Conservation (phyloP, 30 jellyfish, hydroid and myxozoan genomes). For the Morbakka virulenta region DNA sequence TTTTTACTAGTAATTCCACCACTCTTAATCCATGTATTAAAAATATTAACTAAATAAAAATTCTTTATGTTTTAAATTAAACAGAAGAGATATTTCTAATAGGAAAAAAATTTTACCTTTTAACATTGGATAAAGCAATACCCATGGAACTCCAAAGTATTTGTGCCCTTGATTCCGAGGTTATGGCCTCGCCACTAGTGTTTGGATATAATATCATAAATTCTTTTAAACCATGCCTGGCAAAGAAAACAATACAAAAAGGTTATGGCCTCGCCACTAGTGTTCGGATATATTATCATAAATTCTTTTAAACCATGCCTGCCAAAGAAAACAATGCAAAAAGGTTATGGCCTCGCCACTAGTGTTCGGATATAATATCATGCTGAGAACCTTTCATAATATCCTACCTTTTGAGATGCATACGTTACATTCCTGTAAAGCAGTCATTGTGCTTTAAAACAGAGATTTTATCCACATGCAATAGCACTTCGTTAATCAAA, state of each 20-base stretch:
- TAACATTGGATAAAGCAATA: slow-evolving; percentile 78
- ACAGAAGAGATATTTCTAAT: not conserved
- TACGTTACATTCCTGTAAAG: too few relatives aligned
- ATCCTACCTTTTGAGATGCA: too few relatives aligned
- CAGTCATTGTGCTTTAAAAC: too few relatives aligned
- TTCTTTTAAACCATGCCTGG: slow-evolving; percentile 86
- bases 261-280: slow-evolving; percentile 54
- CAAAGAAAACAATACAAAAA: not conserved
- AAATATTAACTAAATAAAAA: too few relatives aligned
- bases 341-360: slow-evolving; percentile 59
- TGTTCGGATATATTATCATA: slow-evolving; percentile 72
- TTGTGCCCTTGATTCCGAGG: slow-evolving; percentile 70
- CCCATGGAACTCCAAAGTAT: slow-evolving; percentile 76
- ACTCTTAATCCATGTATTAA: too few relatives aligned
- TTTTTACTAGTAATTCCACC: too few relatives aligned
- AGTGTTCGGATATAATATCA: slow-evolving; percentile 72
- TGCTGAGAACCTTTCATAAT: too few relatives aligned
- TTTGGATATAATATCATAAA: slow-evolving; percentile 79
- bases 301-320: slow-evolving; percentile 89
- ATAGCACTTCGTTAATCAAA: too few relatives aligned
- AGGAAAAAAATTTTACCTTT: slow-evolving; percentile 40
- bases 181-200: slow-evolving; percentile 55
- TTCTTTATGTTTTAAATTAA: too few relatives aligned
- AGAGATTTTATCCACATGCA: too few relatives aligned
- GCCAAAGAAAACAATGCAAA: not conserved